phyloP scores from a whole-genome alignment of 1,140 invertebrate species.

The Nasonia vitripennis region DNA sequence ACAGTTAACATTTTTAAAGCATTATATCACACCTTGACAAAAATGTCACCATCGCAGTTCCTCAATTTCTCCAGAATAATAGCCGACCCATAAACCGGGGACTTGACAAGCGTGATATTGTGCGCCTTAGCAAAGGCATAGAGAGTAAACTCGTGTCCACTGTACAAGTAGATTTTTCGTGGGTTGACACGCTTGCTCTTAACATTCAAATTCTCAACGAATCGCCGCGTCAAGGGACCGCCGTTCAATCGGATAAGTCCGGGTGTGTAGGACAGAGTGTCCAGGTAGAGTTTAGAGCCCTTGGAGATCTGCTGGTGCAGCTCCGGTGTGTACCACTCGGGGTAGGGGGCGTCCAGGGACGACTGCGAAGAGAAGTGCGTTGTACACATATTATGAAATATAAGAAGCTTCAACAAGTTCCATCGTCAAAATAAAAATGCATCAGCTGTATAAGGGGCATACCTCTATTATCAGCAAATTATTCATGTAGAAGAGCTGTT shows the following conservation, averaged over 20 bases:
- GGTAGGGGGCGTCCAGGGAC: neutral
- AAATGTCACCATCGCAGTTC: neutral
- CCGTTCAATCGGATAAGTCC: slow-evolving; percentile 28
- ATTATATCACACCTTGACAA: slow-evolving; percentile 19
- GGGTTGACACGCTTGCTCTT: neutral
- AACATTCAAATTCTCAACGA: slow-evolving; percentile 31
- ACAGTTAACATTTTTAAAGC: neutral
- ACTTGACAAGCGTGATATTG: neutral
- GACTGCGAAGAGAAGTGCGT: neutral
- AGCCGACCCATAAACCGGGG: slow-evolving; percentile 26
- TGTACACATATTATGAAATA: neutral
- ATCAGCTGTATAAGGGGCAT: neutral
- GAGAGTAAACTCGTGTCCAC: slow-evolving; percentile 42
- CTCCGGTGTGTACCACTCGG: slow-evolving; percentile 24
- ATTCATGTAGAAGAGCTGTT: slow-evolving; percentile 18
- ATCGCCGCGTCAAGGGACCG: neutral
- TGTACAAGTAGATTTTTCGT: slow-evolving; percentile 34
- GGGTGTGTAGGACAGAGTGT: slow-evolving; percentile 6
- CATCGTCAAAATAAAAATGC: neutral
- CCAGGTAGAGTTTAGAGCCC: neutral
- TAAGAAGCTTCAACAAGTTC: neutral
- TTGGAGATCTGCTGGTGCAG: neutral
- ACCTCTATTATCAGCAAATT: slow-evolving; percentile 25
- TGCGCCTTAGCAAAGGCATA: slow-evolving; percentile 36
- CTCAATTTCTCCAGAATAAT: slow-evolving; percentile 39